phyloP scores from a whole-genome alignment of 2,113 vertebrate species.

The Pogona vitticeps region DNA sequence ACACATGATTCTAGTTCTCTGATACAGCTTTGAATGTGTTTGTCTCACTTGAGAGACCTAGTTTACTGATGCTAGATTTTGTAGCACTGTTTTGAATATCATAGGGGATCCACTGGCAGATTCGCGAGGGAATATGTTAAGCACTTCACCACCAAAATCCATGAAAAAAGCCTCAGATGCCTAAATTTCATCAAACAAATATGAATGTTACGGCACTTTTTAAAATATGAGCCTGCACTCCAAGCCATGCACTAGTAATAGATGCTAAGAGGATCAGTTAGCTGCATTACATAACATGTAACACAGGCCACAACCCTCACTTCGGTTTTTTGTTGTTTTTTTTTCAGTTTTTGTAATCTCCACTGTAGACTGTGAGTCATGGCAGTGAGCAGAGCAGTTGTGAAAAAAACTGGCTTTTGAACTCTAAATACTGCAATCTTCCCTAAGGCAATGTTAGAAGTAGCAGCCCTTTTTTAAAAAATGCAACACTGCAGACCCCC shows the following conservation, averaged over 20 bases:
- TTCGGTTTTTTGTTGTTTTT: neutral
- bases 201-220: conserved; percentile 70
- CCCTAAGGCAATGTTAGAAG: conserved; percentile 4
- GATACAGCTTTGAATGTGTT: conserved; percentile 61
- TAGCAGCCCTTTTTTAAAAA: neutral
- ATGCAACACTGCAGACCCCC: neutral
- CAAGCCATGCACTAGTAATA: conserved; percentile 70
- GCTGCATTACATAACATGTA: conserved; percentile 63
- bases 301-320: conserved; percentile 10
- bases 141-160: conserved; percentile 68
- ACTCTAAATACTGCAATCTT: neutral
- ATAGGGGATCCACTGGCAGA: conserved; percentile 55
- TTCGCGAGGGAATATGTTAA: conserved; percentile 60
- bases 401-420: neutral
- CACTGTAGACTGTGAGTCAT: neutral
- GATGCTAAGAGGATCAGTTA: conserved; percentile 68
- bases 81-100: conserved; percentile 57
- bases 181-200: conserved; percentile 63
- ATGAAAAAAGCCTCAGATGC: conserved; percentile 70
- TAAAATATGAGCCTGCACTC: conserved; percentile 52
- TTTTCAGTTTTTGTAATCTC: neutral
- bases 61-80: conserved; percentile 70
- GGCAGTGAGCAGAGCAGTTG: neutral
- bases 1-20: conserved; percentile 57
- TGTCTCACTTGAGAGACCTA: conserved; percentile 66